Conservation (phyloP, 2,113 vertebrate genomes). For the Rhadina sibilatrix region DNA sequence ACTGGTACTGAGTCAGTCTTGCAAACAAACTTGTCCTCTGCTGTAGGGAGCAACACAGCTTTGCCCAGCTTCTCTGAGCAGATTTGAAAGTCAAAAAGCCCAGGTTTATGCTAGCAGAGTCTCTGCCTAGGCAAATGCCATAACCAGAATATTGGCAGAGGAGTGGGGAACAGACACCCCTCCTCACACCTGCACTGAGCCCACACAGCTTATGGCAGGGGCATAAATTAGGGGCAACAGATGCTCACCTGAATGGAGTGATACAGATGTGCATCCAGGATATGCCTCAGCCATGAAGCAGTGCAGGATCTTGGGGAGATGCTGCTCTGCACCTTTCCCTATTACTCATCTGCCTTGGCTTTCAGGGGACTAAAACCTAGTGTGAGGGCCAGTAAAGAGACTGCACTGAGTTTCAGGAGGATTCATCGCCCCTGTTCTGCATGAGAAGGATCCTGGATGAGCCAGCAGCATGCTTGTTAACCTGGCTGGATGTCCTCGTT, state of each 20-base stretch:
- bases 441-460: not conserved
- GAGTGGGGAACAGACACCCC: accelerated
- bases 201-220: not conserved
- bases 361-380: not conserved
- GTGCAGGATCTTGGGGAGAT: not conserved
- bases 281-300: not conserved
- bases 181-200: not conserved
- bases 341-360: not conserved
- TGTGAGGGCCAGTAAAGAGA: not conserved
- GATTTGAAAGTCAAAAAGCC: not conserved
- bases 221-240: not conserved
- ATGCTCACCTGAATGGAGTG: not conserved
- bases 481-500: not conserved
- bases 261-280: not conserved
- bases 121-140: not conserved
- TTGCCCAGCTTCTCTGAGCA: not conserved
- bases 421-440: not conserved
- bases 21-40: not conserved
- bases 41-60: not conserved
- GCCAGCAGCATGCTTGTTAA: not conserved
- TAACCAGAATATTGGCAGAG: not conserved
- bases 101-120: not conserved
- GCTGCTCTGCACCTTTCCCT: not conserved
- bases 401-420: not conserved
- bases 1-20: not conserved